These are phyloP conservation scores for Mionectes olivaceus DNA, from an alignment of 2,797 vertebrate genomes.

Conservation along the genomic window DNA sequence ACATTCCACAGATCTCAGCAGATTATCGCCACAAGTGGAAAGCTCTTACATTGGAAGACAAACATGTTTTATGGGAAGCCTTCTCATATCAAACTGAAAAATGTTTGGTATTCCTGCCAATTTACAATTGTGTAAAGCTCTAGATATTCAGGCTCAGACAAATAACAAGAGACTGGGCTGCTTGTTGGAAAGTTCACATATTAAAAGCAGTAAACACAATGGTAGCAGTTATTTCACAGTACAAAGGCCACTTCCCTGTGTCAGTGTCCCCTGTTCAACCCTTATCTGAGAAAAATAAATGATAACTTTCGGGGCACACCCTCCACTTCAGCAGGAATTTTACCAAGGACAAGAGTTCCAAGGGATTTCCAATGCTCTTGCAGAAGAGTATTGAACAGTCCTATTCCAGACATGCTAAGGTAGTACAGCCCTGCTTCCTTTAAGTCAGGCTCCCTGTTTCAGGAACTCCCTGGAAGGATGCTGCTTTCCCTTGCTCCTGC, in stretches of 20 bases:
- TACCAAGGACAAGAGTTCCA: background rate
- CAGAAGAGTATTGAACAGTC: background rate
- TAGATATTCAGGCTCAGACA: conserved; percentile 22
- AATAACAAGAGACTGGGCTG: conserved; percentile 14
- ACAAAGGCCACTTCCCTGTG: background rate
- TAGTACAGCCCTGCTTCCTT: background rate
- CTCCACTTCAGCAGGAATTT: background rate
- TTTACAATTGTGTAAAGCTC: conserved; percentile 24
- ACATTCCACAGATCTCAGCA: conserved; percentile 49
- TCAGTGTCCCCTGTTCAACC: background rate
- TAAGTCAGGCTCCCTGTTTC: background rate
- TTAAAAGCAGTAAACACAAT: conserved; percentile 2
- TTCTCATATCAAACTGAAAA: conserved; percentile 60
- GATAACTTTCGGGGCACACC: background rate
- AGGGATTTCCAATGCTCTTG: background rate
- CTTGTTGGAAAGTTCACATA: conserved; percentile 29
- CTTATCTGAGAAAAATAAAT: background rate
- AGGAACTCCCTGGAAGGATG: background rate
- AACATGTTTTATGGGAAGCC: conserved; percentile 53
- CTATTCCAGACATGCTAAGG: background rate
- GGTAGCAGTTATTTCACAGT: background rate
- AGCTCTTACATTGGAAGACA: conserved; percentile 16
- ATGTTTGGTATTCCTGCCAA: conserved; percentile 55
- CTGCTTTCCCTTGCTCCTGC: background rate
- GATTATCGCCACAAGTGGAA: conserved; percentile 31